Evolutionary conservation across 2,797 vertebrate genomes (phyloP).

Genomic region (Myotis findleyi): DNA sequence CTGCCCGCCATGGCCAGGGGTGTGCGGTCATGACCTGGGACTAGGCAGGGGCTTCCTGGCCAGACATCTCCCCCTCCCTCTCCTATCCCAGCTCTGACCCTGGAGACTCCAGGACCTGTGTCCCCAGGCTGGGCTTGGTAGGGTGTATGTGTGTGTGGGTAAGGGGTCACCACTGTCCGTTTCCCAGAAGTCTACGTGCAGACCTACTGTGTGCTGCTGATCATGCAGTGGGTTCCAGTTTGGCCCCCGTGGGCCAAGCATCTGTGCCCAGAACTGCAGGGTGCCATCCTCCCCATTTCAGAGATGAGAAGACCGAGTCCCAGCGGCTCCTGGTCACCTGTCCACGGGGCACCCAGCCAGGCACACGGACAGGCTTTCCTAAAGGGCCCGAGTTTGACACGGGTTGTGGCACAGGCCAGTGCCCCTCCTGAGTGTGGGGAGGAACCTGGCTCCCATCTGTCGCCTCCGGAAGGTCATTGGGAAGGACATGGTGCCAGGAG

Average conservation of each 20-base stretch:
- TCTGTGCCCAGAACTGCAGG: neutral
- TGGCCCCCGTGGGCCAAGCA: neutral
- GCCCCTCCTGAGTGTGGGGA: neutral
- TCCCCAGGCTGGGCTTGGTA: neutral
- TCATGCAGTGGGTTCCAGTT: neutral
- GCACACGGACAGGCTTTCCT: neutral
- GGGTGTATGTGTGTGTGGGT: neutral
- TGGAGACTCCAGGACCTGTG: neutral
- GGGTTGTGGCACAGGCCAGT: neutral
- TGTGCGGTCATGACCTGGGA: neutral
- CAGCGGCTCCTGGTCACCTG: neutral
- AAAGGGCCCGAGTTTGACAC: neutral
- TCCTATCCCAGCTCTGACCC: neutral
- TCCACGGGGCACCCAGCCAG: neutral
- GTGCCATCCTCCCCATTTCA: neutral
- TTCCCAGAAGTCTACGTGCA: neutral
- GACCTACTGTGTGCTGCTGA: neutral
- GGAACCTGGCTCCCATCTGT: neutral
- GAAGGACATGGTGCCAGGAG: conserved; percentile 18
- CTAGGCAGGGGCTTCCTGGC: neutral
- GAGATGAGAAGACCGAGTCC: neutral
- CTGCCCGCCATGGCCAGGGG: neutral
- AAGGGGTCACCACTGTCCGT: neutral
- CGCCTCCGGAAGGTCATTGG: conserved; percentile 21
- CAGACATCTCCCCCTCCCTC: neutral